Percentiles rank a stretch among this genome's conserved stretches.
Evolutionary conservation across 23 tunicate genomes (phyloP).

Genomic region (Trididemnum clinides): DNA sequence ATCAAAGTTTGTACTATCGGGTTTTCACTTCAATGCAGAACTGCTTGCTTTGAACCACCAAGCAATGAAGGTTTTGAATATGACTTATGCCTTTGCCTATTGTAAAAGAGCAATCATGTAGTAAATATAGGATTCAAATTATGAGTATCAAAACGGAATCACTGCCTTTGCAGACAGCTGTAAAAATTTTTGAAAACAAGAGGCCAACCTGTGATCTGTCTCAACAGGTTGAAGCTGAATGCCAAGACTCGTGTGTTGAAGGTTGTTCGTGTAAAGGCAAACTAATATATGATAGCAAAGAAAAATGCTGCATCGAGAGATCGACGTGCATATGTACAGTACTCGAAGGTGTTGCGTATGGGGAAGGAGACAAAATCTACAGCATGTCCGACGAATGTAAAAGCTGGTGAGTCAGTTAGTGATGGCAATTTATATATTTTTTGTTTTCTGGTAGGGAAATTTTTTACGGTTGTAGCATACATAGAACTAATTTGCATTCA

Average conservation of each 20-base stretch:
- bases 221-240: constrained; percentile 78
- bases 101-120: too few species aligned
- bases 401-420: constrained; percentile 67
- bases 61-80: too few species aligned
- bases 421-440: not conserved
- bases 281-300: constrained; percentile 75
- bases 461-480: too few species aligned
- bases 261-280: constrained; percentile 94
- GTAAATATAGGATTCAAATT: too few species aligned
- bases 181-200: too few species aligned
- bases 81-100: too few species aligned
- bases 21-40: too few species aligned
- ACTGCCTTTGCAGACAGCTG: too few species aligned
- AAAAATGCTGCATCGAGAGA: constrained; percentile 86
- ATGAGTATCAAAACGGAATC: too few species aligned
- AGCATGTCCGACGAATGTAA: constrained; percentile 98
- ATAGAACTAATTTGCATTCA: too few species aligned
- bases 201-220: too few species aligned
- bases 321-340: constrained; percentile 80
- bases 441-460: not conserved
- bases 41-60: too few species aligned
- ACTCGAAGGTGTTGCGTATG: constrained; percentile 82
- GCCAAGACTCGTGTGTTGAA: constrained; percentile 95
- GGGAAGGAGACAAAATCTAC: constrained; percentile 93
- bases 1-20: not conserved